phyloP scores from a whole-genome alignment of 2,113 vertebrate species.

The Campylomormyrus tamandua region DNA sequence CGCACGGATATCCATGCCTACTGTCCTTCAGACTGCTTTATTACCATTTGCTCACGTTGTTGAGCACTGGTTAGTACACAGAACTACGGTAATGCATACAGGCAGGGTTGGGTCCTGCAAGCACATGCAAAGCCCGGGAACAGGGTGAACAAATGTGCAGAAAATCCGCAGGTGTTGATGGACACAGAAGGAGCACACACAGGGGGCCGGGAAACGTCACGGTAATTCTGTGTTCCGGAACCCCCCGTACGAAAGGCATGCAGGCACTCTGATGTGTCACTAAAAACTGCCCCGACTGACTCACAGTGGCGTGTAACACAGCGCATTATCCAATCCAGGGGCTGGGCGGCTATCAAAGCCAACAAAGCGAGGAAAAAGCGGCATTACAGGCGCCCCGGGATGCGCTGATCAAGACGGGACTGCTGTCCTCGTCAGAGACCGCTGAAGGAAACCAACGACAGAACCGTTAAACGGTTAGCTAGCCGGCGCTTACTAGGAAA shows the following conservation, averaged over 20 bases:
- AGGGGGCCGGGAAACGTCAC: neutral
- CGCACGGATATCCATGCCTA: neutral
- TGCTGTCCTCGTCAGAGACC: neutral
- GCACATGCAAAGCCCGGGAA: neutral
- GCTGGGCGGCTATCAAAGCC: neutral
- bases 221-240: neutral
- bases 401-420: neutral
- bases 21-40: neutral
- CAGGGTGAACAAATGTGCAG: neutral
- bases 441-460: neutral
- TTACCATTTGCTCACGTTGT: neutral
- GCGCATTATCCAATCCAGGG: neutral
- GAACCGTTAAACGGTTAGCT: neutral
- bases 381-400: neutral
- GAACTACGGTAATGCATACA: neutral
- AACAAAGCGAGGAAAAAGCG: neutral
- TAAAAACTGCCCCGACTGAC: neutral
- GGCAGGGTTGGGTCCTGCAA: neutral
- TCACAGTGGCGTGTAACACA: neutral
- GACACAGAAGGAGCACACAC: neutral
- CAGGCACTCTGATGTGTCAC: neutral
- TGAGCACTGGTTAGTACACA: neutral
- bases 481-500: neutral
- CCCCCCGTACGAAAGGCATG: neutral
- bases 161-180: neutral